Percentiles rank a stretch among this genome's conserved stretches.
Evolutionary conservation across 2,888 invertebrate genomes (phyloP).

Genomic region (Perizoma flavofasciatum): DNA sequence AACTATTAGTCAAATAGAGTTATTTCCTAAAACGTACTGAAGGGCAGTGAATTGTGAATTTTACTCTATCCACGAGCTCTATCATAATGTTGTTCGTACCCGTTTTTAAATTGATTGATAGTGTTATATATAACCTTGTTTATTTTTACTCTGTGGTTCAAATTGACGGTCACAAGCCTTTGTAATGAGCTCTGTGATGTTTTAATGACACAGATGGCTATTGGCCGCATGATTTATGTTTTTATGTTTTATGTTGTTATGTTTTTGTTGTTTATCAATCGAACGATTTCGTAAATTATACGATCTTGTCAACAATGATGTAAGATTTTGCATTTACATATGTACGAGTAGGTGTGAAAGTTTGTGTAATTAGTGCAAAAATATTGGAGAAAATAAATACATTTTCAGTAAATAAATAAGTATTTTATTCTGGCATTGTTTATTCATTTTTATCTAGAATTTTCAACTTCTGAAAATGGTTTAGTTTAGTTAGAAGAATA

Average conservation of each 20-base stretch:
- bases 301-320: conserved; percentile 6
- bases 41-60: not conserved
- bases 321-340: not conserved
- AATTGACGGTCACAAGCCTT: conserved; percentile 41
- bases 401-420: too few species aligned
- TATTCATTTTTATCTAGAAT: too few species aligned
- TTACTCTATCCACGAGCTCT: not conserved
- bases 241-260: conserved; percentile 25
- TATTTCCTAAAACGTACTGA: too few species aligned
- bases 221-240: conserved; percentile 22
- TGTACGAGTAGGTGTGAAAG: too few species aligned
- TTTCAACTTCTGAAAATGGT: too few species aligned
- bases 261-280: conserved; percentile 18
- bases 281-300: conserved; percentile 9
- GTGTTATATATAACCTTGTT: not conserved
- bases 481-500: too few species aligned
- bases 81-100: conserved; percentile 1
- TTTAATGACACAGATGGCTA: conserved; percentile 38
- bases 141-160: conserved; percentile 21
- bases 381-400: too few species aligned
- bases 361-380: too few species aligned
- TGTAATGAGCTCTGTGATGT: conserved; percentile 44
- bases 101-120: not conserved
- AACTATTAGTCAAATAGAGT: too few species aligned
- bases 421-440: too few species aligned